These are phyloP conservation scores for Cebidichthys violaceus DNA, from an alignment of 2,113 vertebrate species.

Conservation along the genomic window DNA sequence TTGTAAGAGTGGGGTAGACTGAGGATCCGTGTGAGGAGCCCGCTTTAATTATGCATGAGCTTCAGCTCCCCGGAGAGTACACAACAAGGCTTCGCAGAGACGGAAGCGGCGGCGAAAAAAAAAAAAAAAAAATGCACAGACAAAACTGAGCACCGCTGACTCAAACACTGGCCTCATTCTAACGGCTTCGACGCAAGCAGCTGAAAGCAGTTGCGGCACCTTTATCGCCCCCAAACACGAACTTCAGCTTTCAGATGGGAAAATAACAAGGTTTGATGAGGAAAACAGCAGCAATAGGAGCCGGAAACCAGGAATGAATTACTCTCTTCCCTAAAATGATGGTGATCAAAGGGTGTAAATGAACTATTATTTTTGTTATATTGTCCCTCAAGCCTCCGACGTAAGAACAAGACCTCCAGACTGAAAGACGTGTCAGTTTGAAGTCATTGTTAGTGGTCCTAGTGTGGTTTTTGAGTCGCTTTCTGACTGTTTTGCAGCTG, in stretches of 20 bases:
- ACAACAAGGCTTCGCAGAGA: constrained; percentile 78
- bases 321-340: neutral
- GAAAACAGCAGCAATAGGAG: neutral
- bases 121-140: too few relatives aligned
- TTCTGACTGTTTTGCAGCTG: neutral
- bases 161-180: constrained; percentile 71
- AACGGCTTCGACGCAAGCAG: constrained; percentile 43
- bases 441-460: neutral
- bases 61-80: constrained; percentile 79
- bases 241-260: constrained; percentile 15
- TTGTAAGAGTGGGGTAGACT: constrained; percentile 56
- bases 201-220: constrained; percentile 42
- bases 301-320: neutral
- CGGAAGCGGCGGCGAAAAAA: constrained; percentile 53
- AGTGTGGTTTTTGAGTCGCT: neutral
- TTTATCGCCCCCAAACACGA: constrained; percentile 13
- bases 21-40: constrained; percentile 75
- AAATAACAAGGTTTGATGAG: neutral
- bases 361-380: constrained; percentile 12
- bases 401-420: neutral
- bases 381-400: neutral
- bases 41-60: constrained; percentile 86
- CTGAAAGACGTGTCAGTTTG: neutral
- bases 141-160: constrained; percentile 66
- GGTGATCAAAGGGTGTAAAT: constrained; percentile 16